These are phyloP conservation scores for Mustela lutreola DNA, from an alignment of 2,113 vertebrate species.

Conservation along the genomic window DNA sequence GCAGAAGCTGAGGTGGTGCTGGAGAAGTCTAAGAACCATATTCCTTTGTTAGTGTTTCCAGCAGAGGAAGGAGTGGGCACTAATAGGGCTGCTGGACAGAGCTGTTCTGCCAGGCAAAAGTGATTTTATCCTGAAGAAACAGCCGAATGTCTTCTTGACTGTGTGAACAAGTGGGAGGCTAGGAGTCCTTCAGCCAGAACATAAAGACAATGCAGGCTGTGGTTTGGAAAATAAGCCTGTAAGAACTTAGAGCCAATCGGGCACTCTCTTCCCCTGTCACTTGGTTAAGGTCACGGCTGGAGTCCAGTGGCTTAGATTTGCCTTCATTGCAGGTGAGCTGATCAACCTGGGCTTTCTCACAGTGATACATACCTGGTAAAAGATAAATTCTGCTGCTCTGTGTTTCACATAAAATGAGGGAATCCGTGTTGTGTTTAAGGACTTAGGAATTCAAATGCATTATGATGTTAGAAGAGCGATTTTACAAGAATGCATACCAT, in stretches of 20 bases:
- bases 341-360: not conserved
- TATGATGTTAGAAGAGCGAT: conserved; percentile 13
- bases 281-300: not conserved
- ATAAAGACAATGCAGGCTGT: rapidly evolving
- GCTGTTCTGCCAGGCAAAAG: not conserved
- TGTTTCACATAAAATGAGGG: conserved; percentile 49
- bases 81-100: not conserved
- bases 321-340: conserved; percentile 4
- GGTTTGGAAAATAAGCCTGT: not conserved
- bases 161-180: not conserved
- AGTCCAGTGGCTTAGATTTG: not conserved
- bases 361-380: not conserved
- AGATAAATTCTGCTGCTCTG: not conserved
- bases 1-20: not conserved
- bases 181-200: not conserved
- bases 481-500: conserved; percentile 45
- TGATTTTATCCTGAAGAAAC: not conserved
- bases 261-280: not conserved
- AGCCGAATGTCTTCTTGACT: not conserved
- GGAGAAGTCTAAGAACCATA: not conserved
- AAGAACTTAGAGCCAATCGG: not conserved
- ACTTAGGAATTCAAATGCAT: conserved; percentile 21
- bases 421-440: not conserved
- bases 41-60: conserved; percentile 52
- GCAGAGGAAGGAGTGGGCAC: not conserved